Evolutionary conservation across 2,888 invertebrate species (phyloP).

Genomic region (Drosophila picticornis): DNA sequence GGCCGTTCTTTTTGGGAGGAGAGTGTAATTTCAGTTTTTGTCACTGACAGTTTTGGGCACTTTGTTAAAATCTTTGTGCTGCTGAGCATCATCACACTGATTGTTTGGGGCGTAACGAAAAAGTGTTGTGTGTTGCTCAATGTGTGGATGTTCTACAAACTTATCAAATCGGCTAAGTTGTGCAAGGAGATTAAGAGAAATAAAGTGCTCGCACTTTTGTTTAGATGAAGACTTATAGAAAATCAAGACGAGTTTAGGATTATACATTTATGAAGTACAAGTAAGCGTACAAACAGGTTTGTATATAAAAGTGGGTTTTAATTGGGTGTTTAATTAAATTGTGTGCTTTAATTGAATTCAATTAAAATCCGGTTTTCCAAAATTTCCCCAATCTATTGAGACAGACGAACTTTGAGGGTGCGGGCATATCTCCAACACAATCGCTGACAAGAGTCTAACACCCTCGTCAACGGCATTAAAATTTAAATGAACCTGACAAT

Average conservation of each 20-base stretch:
- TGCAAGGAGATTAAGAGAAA: not conserved
- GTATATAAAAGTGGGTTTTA: not conserved
- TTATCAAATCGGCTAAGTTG: conserved; percentile 4
- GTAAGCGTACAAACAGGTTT: not conserved
- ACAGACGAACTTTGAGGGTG: not conserved
- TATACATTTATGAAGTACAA: not conserved
- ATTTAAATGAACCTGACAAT: conserved; percentile 5
- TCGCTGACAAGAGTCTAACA: not conserved
- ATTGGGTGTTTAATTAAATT: not conserved
- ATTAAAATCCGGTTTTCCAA: not conserved
- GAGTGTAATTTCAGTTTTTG: conserved; percentile 70
- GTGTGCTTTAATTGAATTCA: not conserved
- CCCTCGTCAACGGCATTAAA: conserved; percentile 10
- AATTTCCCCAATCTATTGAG: not conserved
- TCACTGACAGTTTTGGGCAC: conserved; percentile 74
- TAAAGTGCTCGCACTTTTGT: not conserved
- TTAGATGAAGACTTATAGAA: not conserved
- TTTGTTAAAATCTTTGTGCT: conserved; percentile 72
- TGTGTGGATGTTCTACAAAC: conserved; percentile 20
- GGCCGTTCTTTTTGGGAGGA: not conserved
- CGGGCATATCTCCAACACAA: not conserved
- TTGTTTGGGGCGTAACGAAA: conserved; percentile 28
- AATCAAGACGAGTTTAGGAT: not conserved
- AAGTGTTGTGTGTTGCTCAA: conserved; percentile 12
- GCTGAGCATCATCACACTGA: conserved; percentile 55